phyloP scores from a whole-genome alignment of 2,888 invertebrate species.

The Diabrotica balteata region DNA sequence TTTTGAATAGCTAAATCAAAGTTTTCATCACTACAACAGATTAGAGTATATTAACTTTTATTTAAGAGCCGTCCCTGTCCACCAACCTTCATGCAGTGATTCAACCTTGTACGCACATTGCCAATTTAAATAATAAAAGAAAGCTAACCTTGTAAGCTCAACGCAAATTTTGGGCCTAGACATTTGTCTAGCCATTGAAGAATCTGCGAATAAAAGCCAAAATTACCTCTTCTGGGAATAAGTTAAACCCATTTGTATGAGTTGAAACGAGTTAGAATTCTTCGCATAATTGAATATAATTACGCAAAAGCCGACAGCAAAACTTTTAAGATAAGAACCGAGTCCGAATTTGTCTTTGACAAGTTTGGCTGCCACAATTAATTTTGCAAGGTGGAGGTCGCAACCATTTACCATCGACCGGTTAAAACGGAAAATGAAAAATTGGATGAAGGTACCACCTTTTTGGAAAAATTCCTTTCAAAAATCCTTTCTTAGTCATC shows the following conservation, averaged over 20 bases:
- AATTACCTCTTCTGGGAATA: conserved; percentile 33
- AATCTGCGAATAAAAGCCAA: conserved; percentile 29
- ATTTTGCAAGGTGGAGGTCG: conserved; percentile 17
- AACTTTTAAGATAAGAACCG: conserved; percentile 20
- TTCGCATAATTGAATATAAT: conserved; percentile 33
- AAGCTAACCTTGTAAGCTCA: conserved; percentile 6
- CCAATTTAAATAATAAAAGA: conserved; percentile 10
- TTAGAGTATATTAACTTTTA: too few relatives aligned
- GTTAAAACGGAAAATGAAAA: neutral
- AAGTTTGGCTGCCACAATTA: conserved; percentile 18
- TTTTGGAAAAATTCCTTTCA: too few relatives aligned
- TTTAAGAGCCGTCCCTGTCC: too few relatives aligned
- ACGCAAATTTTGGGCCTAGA: conserved; percentile 8
- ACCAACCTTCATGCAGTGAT: neutral
- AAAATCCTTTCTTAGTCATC: too few relatives aligned
- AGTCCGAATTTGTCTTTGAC: conserved; percentile 22
- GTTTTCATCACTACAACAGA: too few relatives aligned
- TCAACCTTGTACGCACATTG: conserved; percentile 9
- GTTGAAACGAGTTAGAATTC: conserved; percentile 33
- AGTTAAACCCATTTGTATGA: conserved; percentile 34
- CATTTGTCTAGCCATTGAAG: conserved; percentile 17
- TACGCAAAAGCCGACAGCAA: conserved; percentile 27
- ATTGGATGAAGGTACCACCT: neutral
- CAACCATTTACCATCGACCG: neutral
- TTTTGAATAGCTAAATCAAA: too few relatives aligned